Evolutionary conservation across 2,888 invertebrate species (phyloP).

Genomic region (Stomorhina lunata): DNA sequence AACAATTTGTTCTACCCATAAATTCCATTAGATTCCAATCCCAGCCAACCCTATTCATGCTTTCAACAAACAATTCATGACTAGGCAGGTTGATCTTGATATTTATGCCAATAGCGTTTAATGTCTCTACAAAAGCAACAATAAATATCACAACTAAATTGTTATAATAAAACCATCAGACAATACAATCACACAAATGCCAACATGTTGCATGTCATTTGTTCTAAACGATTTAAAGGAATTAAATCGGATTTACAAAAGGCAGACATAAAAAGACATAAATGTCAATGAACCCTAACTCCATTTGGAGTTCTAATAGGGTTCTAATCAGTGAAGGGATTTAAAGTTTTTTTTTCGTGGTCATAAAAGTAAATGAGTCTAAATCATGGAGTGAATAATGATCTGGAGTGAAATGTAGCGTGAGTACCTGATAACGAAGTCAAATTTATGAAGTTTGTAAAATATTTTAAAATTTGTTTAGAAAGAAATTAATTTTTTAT

Average conservation of each 20-base stretch:
- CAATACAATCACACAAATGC: conserved; percentile 23
- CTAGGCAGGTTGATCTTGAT: conserved; percentile 15
- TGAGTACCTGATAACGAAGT: too few relatives aligned
- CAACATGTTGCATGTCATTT: conserved; percentile 33
- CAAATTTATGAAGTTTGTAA: too few relatives aligned
- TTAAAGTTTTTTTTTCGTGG: too few relatives aligned
- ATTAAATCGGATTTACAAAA: conserved; percentile 6
- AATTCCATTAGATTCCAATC: conserved; percentile 38
- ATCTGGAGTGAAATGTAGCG: too few relatives aligned
- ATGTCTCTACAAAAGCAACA: too few relatives aligned
- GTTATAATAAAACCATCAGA: conserved; percentile 27
- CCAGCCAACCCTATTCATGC: conserved; percentile 40
- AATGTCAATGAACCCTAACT: conserved; percentile 33
- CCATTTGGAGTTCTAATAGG: background rate
- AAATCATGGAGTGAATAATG: too few relatives aligned
- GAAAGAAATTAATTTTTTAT: too few relatives aligned
- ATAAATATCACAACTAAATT: background rate
- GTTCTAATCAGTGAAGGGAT: too few relatives aligned
- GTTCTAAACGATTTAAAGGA: conserved; percentile 12
- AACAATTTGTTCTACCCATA: conserved; percentile 42
- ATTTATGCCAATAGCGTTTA: conserved; percentile 9
- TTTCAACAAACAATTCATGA: conserved; percentile 47
- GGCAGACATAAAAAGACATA: background rate
- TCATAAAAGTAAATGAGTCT: too few relatives aligned
- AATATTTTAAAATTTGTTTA: too few relatives aligned